Conservation (phyloP, 2,797 vertebrate species). For the Mormyrops attenuatus region DNA sequence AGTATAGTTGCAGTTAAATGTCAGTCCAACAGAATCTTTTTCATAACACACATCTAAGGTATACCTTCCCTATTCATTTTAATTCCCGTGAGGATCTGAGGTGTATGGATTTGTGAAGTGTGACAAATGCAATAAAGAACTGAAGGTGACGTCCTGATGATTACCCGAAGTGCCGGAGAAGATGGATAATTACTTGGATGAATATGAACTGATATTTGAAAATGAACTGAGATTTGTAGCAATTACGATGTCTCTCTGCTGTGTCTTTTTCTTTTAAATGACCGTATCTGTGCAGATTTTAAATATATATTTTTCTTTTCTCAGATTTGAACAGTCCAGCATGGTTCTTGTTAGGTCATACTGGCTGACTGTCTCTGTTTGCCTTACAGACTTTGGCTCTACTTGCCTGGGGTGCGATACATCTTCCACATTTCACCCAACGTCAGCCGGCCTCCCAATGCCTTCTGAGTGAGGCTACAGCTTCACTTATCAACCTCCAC, state of each 20-base stretch:
- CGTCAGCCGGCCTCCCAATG: slow-evolving; percentile 11
- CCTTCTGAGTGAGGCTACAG: slow-evolving; percentile 6
- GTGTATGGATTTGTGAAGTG: not conserved
- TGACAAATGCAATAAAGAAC: not conserved
- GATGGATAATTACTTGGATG: not conserved
- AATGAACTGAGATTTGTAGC: not conserved
- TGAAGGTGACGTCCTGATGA: not conserved
- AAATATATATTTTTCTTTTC: not conserved
- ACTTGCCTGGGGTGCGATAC: not conserved
- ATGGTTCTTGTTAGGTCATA: not conserved
- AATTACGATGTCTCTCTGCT: not conserved
- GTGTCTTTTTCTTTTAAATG: not conserved
- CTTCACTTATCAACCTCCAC: not conserved
- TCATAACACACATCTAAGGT: not conserved
- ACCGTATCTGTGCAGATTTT: not conserved
- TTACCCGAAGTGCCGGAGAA: not conserved
- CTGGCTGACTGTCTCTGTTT: not conserved
- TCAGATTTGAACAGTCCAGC: not conserved
- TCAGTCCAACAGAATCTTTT: not conserved
- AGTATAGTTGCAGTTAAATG: not conserved
- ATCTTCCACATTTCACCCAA: slow-evolving; percentile 9
- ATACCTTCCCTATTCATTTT: not conserved
- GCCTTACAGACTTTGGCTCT: not conserved
- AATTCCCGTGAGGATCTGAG: not conserved
- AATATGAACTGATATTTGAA: not conserved